Conservation (phyloP, 1,140 invertebrate genomes). For the Sycophaga agraensis region DNA sequence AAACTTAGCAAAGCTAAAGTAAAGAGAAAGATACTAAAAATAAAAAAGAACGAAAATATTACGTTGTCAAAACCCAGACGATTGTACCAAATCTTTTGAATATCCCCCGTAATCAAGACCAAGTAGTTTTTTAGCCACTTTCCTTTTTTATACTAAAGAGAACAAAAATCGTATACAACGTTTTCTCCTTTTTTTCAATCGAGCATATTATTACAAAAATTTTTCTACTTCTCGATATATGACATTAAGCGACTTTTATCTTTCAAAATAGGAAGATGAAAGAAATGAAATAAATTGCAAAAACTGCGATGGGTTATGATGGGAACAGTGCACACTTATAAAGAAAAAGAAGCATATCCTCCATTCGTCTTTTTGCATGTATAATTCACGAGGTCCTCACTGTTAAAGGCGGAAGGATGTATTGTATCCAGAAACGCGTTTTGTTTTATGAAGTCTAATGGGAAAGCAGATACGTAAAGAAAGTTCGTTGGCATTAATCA, state of each 20-base stretch:
- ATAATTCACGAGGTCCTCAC: slow-evolving; percentile 40
- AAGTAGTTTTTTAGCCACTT: slow-evolving; percentile 25
- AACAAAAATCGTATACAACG: slow-evolving; percentile 14
- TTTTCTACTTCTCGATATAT: slow-evolving; percentile 17
- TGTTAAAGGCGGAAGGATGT: slow-evolving; percentile 9
- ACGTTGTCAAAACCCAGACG: not conserved
- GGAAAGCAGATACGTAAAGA: slow-evolving; percentile 26
- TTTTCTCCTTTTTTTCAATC: not conserved
- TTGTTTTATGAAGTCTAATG: slow-evolving; percentile 35
- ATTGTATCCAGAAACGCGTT: slow-evolving; percentile 34
- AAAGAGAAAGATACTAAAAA: slow-evolving; percentile 23
- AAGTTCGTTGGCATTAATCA: slow-evolving; percentile 44
- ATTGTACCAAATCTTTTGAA: slow-evolving; percentile 10
- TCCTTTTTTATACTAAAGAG: slow-evolving; percentile 24
- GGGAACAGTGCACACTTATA: slow-evolving; percentile 49
- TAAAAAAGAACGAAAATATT: slow-evolving; percentile 16
- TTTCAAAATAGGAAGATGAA: not conserved
- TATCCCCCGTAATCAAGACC: slow-evolving; percentile 19
- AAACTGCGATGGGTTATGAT: slow-evolving; percentile 42
- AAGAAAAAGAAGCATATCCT: slow-evolving; percentile 50
- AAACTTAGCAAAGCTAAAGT: slow-evolving; percentile 18
- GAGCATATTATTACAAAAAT: slow-evolving; percentile 5
- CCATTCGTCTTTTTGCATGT: slow-evolving; percentile 43
- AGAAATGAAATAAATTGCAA: not conserved
- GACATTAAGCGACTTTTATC: slow-evolving; percentile 9